phyloP scores from a whole-genome alignment of 2,888 invertebrate genomes.

The Prenolepis imparis region DNA sequence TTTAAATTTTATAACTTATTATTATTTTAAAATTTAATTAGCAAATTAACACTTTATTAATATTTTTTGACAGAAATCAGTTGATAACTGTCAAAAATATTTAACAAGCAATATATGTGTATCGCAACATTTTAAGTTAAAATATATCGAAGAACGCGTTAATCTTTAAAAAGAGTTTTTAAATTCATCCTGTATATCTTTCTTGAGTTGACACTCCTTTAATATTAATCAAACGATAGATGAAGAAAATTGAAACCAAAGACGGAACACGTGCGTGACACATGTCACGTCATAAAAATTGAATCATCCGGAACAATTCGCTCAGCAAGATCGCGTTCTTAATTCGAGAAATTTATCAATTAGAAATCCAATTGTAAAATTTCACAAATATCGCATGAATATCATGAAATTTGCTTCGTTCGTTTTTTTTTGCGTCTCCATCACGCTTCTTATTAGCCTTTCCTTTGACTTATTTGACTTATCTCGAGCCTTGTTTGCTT shows the following conservation, averaged over 20 bases:
- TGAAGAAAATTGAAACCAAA: neutral
- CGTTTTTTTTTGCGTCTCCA: too few relatives aligned
- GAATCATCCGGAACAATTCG: neutral
- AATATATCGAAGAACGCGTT: neutral
- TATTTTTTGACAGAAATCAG: too few relatives aligned
- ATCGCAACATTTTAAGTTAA: neutral
- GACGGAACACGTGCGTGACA: neutral
- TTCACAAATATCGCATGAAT: neutral
- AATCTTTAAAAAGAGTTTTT: neutral
- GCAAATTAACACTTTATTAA: too few relatives aligned
- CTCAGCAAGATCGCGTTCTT: neutral
- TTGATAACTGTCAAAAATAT: too few relatives aligned
- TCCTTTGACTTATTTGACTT: too few relatives aligned
- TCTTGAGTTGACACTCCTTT: neutral
- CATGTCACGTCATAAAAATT: neutral
- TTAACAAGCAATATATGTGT: too few relatives aligned
- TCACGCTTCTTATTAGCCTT: too few relatives aligned
- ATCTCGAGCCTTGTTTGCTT: too few relatives aligned
- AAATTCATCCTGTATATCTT: neutral
- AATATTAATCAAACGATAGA: conserved; percentile 7
- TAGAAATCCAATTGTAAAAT: neutral
- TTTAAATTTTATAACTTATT: too few relatives aligned
- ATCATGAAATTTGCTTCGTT: conserved; percentile 1
- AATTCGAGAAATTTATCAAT: conserved; percentile 3
- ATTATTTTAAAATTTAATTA: too few relatives aligned